A percentile compares a stretch with the other conserved stretches of the same genome.
phyloP scores from a whole-genome alignment of 2,797 vertebrate species.

The Parauchenoglanis ngamensis region DNA sequence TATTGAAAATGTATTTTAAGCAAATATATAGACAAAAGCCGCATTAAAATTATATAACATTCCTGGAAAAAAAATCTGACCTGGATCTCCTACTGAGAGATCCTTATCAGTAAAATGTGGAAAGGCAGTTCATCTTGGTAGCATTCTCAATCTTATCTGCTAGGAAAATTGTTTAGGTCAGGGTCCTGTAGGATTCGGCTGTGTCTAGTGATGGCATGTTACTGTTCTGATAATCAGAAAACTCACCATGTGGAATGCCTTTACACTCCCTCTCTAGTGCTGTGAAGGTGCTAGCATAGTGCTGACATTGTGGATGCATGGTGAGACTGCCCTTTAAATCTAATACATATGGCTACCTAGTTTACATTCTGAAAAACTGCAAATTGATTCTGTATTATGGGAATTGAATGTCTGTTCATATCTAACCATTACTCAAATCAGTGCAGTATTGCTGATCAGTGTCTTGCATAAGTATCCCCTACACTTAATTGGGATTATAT shows the following conservation, averaged over 20 bases:
- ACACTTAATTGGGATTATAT: not conserved
- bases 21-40: conserved; percentile 12
- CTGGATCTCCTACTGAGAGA: not conserved
- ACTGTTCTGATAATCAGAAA: conserved; percentile 35
- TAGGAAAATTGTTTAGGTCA: conserved; percentile 23
- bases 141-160: not conserved
- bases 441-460: conserved; percentile 28
- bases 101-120: conserved; percentile 6
- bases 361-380: conserved; percentile 19
- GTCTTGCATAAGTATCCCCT: conserved; percentile 7
- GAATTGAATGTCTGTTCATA: conserved; percentile 23
- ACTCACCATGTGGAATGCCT: conserved; percentile 24
- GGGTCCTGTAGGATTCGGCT: not conserved
- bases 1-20: conserved; percentile 36
- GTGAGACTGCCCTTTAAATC: conserved; percentile 49
- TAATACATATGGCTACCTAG: conserved; percentile 31
- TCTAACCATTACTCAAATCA: conserved; percentile 19
- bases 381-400: conserved; percentile 10
- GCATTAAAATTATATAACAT: no score
- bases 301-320: conserved; percentile 23
- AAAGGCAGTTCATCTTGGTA: not conserved
- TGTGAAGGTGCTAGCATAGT: conserved; percentile 23
- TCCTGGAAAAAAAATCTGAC: not conserved
- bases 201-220: conserved; percentile 29
- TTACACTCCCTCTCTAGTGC: conserved; percentile 33